These are phyloP conservation scores for Alaudala cheleensis DNA, from an alignment of 2,113 vertebrate genomes.

Conservation along the genomic window DNA sequence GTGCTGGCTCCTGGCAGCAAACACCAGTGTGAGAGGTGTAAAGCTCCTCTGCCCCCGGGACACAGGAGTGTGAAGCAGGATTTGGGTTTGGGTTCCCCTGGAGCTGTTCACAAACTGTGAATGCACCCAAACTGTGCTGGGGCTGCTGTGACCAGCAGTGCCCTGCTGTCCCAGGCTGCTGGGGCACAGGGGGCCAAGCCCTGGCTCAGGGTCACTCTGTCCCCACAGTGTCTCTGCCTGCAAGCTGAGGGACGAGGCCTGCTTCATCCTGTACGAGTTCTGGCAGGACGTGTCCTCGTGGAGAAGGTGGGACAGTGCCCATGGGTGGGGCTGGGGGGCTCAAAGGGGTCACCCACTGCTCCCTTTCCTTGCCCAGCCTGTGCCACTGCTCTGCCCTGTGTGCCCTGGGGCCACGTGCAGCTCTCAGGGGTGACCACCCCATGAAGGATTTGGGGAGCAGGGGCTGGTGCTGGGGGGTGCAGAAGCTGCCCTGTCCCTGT, in stretches of 20 bases:
- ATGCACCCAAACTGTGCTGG: background rate
- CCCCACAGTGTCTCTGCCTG: constrained; percentile 84
- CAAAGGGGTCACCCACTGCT: background rate
- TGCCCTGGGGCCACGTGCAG: rapidly evolving
- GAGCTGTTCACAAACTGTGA: rapidly evolving
- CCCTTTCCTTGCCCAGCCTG: background rate
- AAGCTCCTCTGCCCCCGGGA: background rate
- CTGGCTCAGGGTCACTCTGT: background rate
- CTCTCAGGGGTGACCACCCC: background rate
- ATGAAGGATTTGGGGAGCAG: background rate
- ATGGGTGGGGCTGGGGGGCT: background rate
- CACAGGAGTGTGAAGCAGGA: background rate
- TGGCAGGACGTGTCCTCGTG: constrained; percentile 93
- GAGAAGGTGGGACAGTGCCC: constrained; percentile 82
- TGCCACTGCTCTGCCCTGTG: background rate
- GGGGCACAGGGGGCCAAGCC: rapidly evolving
- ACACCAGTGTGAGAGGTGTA: background rate
- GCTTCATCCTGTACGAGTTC: constrained; percentile 92
- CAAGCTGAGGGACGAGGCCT: constrained; percentile 82
- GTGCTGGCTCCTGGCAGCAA: background rate
- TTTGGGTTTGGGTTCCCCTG: background rate
- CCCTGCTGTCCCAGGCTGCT: background rate
- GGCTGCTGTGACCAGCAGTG: background rate
- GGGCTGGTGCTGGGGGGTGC: background rate
- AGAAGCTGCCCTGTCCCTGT: background rate